Percentiles rank a stretch among this genome's conserved stretches.
Evolutionary conservation across 2,797 vertebrate species (phyloP).

Genomic region (Eupleurogrammus muticus): DNA sequence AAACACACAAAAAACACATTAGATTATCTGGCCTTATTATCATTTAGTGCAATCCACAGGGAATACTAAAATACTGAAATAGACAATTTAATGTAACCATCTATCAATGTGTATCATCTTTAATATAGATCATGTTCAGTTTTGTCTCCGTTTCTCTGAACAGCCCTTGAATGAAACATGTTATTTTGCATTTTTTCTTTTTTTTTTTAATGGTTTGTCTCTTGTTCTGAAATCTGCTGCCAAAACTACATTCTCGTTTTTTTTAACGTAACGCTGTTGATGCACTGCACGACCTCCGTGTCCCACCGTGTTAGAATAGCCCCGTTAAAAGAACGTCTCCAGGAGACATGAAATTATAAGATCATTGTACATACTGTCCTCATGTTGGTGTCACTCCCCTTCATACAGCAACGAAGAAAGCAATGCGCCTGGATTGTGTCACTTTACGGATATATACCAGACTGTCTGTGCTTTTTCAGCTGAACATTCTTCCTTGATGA

Average conservation of each 20-base stretch:
- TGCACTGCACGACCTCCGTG: constrained; percentile 61
- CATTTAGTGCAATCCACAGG: constrained; percentile 4
- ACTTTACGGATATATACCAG: constrained; percentile 64
- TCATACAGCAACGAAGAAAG: constrained; percentile 53
- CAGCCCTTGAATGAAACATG: constrained; percentile 62
- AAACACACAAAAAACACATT: constrained; percentile 5
- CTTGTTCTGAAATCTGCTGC: constrained; percentile 63
- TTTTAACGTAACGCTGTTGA: constrained; percentile 47
- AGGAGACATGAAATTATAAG: constrained; percentile 60
- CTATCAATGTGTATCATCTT: constrained; percentile 19
- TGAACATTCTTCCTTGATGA: constrained; percentile 68
- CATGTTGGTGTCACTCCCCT: constrained; percentile 54
- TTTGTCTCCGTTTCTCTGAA: constrained; percentile 29
- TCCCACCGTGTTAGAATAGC: constrained; percentile 47
- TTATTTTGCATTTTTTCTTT: constrained; percentile 80
- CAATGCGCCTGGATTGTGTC: constrained; percentile 61
- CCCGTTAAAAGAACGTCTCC: constrained; percentile 60
- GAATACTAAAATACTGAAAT: constrained; percentile 19
- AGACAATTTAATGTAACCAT: constrained; percentile 23
- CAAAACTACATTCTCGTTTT: constrained; percentile 57
- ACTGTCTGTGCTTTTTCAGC: constrained; percentile 65
- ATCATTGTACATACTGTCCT: constrained; percentile 81
- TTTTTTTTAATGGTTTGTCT: constrained; percentile 64
- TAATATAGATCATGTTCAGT: constrained; percentile 4
- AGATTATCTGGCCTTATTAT: constrained; percentile 29